Conservation (phyloP, 2,113 vertebrate species). For the Triplophysa rosa region DNA sequence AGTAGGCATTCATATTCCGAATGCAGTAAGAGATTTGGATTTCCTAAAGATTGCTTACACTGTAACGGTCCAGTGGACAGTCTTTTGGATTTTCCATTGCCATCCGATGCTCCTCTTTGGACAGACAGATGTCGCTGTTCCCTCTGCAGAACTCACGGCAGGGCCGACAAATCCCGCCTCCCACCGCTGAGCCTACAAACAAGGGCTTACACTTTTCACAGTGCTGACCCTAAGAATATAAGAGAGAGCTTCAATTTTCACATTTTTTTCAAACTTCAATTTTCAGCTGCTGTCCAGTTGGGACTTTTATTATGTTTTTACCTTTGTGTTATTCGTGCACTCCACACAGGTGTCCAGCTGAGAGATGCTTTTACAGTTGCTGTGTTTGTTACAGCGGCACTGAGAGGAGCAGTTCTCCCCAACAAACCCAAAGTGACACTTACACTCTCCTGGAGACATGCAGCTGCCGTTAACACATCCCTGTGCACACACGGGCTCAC, state of each 20-base stretch:
- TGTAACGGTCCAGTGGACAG: slow-evolving; percentile 76
- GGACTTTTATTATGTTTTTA: slow-evolving; percentile 37
- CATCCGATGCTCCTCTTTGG: slow-evolving; percentile 79
- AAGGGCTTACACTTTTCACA: slow-evolving; percentile 90
- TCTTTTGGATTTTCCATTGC: slow-evolving; percentile 74
- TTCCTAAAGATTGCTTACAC: slow-evolving; percentile 61
- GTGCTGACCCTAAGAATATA: slow-evolving; percentile 76
- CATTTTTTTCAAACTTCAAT: too few species aligned
- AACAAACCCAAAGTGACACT: slow-evolving; percentile 89
- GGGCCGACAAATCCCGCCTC: slow-evolving; percentile 83
- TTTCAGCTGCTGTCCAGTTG: too few species aligned
- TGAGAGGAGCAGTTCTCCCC: slow-evolving; percentile 88
- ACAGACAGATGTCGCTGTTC: slow-evolving; percentile 85
- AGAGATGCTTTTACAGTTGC: slow-evolving; percentile 81
- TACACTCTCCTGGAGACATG: slow-evolving; percentile 83
- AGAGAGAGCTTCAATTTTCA: neutral
- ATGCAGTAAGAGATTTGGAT: neutral
- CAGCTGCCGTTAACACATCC: slow-evolving; percentile 90
- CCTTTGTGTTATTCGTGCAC: slow-evolving; percentile 87
- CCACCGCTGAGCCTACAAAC: slow-evolving; percentile 85
- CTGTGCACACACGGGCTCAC: slow-evolving; percentile 86
- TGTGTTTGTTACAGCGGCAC: slow-evolving; percentile 91
- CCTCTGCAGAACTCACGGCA: slow-evolving; percentile 85
- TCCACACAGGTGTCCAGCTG: slow-evolving; percentile 81
- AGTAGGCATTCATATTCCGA: neutral